phyloP scores from a whole-genome alignment of 2,113 vertebrate genomes.

The Passer montanus region DNA sequence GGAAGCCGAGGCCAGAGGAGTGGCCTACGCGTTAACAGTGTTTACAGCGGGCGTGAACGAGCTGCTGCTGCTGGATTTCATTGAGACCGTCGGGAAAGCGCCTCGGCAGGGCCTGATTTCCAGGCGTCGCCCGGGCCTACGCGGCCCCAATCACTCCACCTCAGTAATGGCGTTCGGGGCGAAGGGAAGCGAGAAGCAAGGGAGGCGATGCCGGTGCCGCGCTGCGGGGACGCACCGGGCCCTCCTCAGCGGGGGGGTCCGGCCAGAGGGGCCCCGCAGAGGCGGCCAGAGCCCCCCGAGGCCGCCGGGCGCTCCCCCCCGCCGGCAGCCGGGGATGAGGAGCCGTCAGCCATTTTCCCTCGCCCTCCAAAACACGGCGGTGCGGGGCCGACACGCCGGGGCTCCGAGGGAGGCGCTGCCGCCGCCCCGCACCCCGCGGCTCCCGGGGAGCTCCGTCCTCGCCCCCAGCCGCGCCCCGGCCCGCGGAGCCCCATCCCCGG shows the following conservation, averaged over 20 bases:
- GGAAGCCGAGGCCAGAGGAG: slow-evolving; percentile 34
- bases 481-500: neutral
- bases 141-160: slow-evolving; percentile 79
- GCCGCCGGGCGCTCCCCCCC: slow-evolving; percentile 25
- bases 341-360: slow-evolving; percentile 88
- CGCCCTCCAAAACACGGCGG: slow-evolving; percentile 72
- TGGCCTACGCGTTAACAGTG: slow-evolving; percentile 33
- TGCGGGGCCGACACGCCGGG: slow-evolving; percentile 52
- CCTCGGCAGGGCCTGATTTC: slow-evolving; percentile 66
- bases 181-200: slow-evolving; percentile 58
- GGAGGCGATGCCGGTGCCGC: neutral
- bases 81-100: slow-evolving; percentile 21
- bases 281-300: neutral
- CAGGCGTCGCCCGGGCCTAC: slow-evolving; percentile 80
- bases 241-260: neutral
- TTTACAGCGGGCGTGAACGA: slow-evolving; percentile 56
- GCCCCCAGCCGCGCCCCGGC: neutral
- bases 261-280: neutral
- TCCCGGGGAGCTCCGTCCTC: neutral
- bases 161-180: slow-evolving; percentile 85
- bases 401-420: slow-evolving; percentile 14
- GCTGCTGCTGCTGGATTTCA: neutral
- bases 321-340: slow-evolving; percentile 69
- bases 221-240: neutral
- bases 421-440: neutral